These are phyloP conservation scores for Solea solea DNA, from an alignment of 2,113 vertebrate genomes.

Conservation along the genomic window DNA sequence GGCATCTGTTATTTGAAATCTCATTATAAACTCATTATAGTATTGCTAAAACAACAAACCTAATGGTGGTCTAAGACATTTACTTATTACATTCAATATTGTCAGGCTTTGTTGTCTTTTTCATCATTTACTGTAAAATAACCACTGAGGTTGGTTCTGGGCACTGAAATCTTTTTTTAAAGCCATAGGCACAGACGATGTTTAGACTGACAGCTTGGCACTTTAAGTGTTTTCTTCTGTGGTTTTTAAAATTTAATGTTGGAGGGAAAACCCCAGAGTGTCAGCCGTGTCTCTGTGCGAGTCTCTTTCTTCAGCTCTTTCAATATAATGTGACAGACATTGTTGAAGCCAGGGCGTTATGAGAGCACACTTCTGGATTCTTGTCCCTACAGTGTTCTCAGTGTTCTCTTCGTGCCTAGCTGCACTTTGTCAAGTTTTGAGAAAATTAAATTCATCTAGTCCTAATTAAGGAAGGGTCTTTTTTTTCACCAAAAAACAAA, in stretches of 20 bases:
- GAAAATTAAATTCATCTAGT: constrained; percentile 20
- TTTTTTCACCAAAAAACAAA: constrained; percentile 13
- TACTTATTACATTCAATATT: too few species aligned
- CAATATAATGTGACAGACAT: constrained; percentile 44
- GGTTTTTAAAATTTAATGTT: constrained; percentile 30
- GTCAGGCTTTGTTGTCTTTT: too few species aligned
- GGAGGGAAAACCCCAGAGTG: constrained; percentile 21
- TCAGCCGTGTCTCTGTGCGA: constrained; percentile 10
- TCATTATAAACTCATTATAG: too few species aligned
- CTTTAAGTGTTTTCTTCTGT: constrained; percentile 9
- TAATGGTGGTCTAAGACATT: too few species aligned
- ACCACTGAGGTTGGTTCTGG: not conserved
- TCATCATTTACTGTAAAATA: too few species aligned
- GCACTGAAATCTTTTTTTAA: not conserved
- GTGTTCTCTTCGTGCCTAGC: constrained; percentile 6
- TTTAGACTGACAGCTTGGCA: constrained; percentile 10
- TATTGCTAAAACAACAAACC: too few species aligned
- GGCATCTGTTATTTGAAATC: too few species aligned
- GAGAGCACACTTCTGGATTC: not conserved
- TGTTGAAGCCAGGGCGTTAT: constrained; percentile 7
- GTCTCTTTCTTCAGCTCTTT: constrained; percentile 13
- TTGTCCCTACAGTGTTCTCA: not conserved
- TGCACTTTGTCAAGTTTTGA: constrained; percentile 12
- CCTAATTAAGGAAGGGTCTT: not conserved
- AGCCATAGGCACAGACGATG: constrained; percentile 5